Evolutionary conservation across 2,113 vertebrate genomes (phyloP).

Genomic region (Glaucomys volans): DNA sequence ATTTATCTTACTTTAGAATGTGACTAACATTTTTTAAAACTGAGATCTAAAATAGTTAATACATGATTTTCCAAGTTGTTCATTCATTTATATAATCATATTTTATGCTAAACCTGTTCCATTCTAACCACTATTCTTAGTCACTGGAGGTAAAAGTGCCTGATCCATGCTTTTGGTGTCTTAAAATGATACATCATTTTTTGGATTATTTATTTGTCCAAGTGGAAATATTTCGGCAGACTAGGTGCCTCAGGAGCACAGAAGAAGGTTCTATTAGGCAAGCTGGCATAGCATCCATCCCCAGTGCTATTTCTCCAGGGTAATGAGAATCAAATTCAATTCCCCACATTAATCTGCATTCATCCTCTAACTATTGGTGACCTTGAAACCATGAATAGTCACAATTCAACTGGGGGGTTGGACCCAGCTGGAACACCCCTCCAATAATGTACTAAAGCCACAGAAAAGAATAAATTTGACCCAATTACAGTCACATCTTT

Average conservation of each 20-base stretch:
- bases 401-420: background rate
- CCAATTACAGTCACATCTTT: background rate
- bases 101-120: background rate
- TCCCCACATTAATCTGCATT: conserved; percentile 73
- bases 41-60: background rate
- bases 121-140: background rate
- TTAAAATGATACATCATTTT: background rate
- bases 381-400: conserved; percentile 61
- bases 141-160: background rate
- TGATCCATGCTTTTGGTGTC: background rate
- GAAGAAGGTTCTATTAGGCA: conserved; percentile 45
- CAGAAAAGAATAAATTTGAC: conserved; percentile 2
- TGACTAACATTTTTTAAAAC: conserved; percentile 1
- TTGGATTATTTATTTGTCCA: conserved; percentile 61
- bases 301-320: conserved; percentile 63
- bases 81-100: background rate
- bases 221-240: conserved; percentile 52
- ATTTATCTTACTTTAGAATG: conserved; percentile 17
- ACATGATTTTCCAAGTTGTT: background rate
- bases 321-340: conserved; percentile 76
- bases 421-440: conserved; percentile 52
- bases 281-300: conserved; percentile 10
- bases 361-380: conserved; percentile 56
- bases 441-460: background rate
- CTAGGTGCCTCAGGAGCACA: background rate